A percentile compares a stretch with the other conserved stretches of the same genome.
phyloP scores from a whole-genome alignment of 2,113 vertebrate species.

The Macrotis lagotis region DNA sequence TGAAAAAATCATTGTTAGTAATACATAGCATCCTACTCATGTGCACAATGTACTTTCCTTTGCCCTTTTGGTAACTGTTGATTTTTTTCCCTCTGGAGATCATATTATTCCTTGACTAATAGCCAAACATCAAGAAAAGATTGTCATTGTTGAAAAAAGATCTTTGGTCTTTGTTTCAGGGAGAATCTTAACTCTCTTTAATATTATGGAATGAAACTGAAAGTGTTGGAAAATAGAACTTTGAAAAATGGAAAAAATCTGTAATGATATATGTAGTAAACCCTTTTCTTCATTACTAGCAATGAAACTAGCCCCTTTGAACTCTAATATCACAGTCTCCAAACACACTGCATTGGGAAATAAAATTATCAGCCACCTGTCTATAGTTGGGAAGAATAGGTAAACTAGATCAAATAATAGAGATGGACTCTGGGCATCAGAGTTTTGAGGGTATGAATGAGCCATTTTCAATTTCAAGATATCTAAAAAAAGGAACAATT shows the following conservation, averaged over 20 bases:
- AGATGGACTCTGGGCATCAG: neutral
- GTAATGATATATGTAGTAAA: neutral
- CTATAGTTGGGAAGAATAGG: neutral
- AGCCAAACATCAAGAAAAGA: neutral
- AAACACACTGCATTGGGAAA: neutral
- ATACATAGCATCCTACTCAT: neutral
- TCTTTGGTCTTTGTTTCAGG: neutral
- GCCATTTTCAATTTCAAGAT: neutral
- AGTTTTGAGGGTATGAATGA: neutral
- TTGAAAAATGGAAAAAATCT: neutral
- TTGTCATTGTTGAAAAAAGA: neutral
- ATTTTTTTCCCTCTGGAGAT: neutral
- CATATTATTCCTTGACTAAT: neutral
- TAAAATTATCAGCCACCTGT: neutral
- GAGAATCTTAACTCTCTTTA: neutral
- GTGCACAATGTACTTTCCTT: no score
- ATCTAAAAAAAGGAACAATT: neutral
- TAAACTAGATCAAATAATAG: neutral
- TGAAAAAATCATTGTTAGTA: neutral
- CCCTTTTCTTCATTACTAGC: neutral
- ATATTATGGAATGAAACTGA: neutral
- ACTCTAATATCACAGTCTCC: neutral
- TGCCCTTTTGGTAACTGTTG: neutral
- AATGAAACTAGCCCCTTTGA: neutral
- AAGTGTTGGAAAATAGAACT: neutral